Evolutionary conservation across 2,113 vertebrate species (phyloP), one percentile per base, ranked within the genome.

Genomic region (Pogona vitticeps): DNA sequence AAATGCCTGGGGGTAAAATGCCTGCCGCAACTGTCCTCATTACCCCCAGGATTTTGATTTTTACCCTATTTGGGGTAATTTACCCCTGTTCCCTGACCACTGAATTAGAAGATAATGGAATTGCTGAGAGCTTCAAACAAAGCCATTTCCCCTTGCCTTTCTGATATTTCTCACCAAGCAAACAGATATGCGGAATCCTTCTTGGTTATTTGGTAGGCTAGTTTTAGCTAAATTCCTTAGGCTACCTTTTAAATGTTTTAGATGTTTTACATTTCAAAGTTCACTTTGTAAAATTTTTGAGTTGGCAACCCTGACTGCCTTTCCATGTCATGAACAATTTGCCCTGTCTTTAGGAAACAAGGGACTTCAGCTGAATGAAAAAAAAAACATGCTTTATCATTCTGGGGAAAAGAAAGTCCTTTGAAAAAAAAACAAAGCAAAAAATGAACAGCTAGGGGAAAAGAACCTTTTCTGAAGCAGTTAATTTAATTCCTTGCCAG

Each of bases 341-440:
- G 81, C 67, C 90, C 42, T 80, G 78, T 89, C 68, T 13, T 86
- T 91, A 76, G 80, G 36, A 87, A 23, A 80, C 20, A 14, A n/a
- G 42, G 58, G 87, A 75, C 28, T 86, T 88, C 83, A 90, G 80
- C 7, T 90, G 31, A 90, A 80, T 85, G 91, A 91, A 72, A 23
- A 72, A n/a, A n/a, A 85, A 70, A 2, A 21, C 56, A 78, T 83
- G 2, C 71, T 90, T 91, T 78, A 84, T 87, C n/a, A 56, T 33
- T 82, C 2, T 40, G 67, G 1, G 72, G 42, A 31, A 91, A 91
- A 88, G 26, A 52, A 59, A 63, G 84, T n/a, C 1, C 75, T 52
- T 59, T 83, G 72, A 20, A 1, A 84, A 83, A 88, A n/a, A 23
- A 58, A 63, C n/a, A n/a, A n/a, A n/a, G n/a, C n/a, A n/a, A n/a